phyloP scores from a whole-genome alignment of 2,113 vertebrate species.

The Halichoeres trimaculatus region DNA sequence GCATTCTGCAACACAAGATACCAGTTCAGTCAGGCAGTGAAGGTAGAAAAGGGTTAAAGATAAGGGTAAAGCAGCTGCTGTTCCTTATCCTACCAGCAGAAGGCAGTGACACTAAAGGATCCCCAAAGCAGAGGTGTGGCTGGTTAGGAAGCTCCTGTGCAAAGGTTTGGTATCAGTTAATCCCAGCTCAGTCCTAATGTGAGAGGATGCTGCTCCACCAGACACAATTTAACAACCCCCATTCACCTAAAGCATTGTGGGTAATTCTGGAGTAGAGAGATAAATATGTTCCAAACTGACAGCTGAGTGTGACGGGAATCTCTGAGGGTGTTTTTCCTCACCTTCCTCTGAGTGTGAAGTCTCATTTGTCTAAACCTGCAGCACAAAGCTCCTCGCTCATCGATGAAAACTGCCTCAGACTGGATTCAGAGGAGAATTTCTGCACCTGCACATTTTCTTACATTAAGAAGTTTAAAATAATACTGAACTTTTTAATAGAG shows the following conservation, averaged over 20 bases:
- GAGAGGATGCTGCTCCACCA: slow-evolving; percentile 22
- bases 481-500: background rate
- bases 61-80: slow-evolving; percentile 37
- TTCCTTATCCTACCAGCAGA: slow-evolving; percentile 75
- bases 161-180: slow-evolving; percentile 40
- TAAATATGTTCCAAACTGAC: no score
- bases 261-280: no score
- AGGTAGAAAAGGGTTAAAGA: slow-evolving; percentile 52
- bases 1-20: slow-evolving; percentile 61
- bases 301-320: background rate
- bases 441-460: no score
- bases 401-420: background rate
- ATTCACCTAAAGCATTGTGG: no score
- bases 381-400: background rate
- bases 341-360: background rate
- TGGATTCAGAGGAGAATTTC: no score
- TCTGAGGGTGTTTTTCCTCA: background rate
- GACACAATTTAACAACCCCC: background rate
- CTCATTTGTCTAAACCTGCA: background rate
- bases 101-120: slow-evolving; percentile 69
- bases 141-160: slow-evolving; percentile 58
- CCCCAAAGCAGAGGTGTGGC: slow-evolving; percentile 62
- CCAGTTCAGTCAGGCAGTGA: slow-evolving; percentile 72
- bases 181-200: slow-evolving; percentile 11
- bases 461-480: background rate